Percentiles rank a stretch among this genome's conserved stretches.
Evolutionary conservation across 2,888 invertebrate species (phyloP).

Genomic region (Agrilus mali): DNA sequence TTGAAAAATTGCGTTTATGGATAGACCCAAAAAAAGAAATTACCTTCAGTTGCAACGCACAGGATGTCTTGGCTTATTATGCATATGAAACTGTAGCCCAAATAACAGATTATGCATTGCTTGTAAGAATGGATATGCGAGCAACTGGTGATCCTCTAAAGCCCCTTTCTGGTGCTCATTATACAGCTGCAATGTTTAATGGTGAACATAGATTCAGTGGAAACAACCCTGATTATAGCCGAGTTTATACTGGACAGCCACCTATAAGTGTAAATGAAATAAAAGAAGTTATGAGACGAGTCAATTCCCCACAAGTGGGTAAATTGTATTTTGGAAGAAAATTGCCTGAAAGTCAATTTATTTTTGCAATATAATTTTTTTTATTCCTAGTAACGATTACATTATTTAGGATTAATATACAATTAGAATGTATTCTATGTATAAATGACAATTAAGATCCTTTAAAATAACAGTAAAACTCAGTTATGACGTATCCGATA

Average conservation of each 20-base stretch:
- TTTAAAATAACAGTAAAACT: too few relatives aligned
- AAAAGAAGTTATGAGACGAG: slow-evolving; percentile 68
- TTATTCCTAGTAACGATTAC: too few relatives aligned
- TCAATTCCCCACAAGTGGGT: slow-evolving; percentile 48
- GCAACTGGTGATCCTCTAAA: slow-evolving; percentile 59
- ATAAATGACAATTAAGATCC: too few relatives aligned
- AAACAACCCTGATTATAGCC: slow-evolving; percentile 34
- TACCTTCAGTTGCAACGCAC: slow-evolving; percentile 47
- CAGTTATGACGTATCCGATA: too few relatives aligned
- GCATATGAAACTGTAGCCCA: slow-evolving; percentile 87
- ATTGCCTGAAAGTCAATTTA: slow-evolving; percentile 25
- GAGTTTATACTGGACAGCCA: slow-evolving; percentile 51
- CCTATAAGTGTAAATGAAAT: slow-evolving; percentile 71
- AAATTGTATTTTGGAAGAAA: slow-evolving; percentile 37
- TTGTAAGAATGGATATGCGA: slow-evolving; percentile 65
- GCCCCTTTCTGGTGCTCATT: slow-evolving; percentile 51
- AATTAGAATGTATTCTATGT: too few relatives aligned
- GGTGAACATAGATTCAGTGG: slow-evolving; percentile 36
- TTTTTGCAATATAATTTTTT: slow-evolving; percentile 27
- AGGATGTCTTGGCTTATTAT: slow-evolving; percentile 71
- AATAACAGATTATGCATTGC: slow-evolving; percentile 70
- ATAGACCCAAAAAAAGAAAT: slow-evolving; percentile 50
- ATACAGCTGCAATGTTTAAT: slow-evolving; percentile 48
- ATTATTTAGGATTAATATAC: too few relatives aligned
- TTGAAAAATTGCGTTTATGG: slow-evolving; percentile 46